A percentile compares a stretch with the other conserved stretches of the same genome.
Conservation (phyloP, 2,113 vertebrate genomes). For the Orcinus orca region DNA sequence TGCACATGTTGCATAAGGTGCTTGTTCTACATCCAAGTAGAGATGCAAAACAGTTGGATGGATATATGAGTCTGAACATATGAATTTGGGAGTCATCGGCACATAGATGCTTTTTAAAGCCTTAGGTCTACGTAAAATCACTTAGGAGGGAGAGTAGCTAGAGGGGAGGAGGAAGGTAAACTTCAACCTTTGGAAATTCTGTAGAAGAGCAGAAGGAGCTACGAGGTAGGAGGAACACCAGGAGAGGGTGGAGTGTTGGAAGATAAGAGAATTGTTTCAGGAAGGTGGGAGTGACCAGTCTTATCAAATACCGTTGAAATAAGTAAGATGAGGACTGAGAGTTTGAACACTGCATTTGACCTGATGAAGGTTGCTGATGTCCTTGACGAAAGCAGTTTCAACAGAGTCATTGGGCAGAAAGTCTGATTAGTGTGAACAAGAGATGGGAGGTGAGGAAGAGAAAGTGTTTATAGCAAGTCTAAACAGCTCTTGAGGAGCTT, state of each 20-base stretch:
- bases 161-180: neutral
- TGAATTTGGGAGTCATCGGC: neutral
- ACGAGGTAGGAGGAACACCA: neutral
- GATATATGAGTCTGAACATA: neutral
- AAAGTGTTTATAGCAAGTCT: neutral
- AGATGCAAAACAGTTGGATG: neutral
- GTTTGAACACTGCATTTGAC: neutral
- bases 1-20: neutral
- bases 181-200: neutral
- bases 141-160: neutral
- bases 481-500: neutral
- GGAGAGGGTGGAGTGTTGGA: neutral
- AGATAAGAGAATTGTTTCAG: constrained; percentile 29
- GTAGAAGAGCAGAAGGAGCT: neutral
- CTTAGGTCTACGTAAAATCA: neutral
- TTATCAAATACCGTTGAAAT: constrained; percentile 11
- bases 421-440: neutral
- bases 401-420: neutral
- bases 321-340: neutral
- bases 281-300: neutral
- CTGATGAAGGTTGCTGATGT: neutral
- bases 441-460: neutral
- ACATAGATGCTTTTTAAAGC: neutral
- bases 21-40: neutral
- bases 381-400: neutral